Percentiles rank a stretch among this genome's conserved stretches.
Conservation (phyloP, 2,888 invertebrate species). For the Dryococelus australis region DNA sequence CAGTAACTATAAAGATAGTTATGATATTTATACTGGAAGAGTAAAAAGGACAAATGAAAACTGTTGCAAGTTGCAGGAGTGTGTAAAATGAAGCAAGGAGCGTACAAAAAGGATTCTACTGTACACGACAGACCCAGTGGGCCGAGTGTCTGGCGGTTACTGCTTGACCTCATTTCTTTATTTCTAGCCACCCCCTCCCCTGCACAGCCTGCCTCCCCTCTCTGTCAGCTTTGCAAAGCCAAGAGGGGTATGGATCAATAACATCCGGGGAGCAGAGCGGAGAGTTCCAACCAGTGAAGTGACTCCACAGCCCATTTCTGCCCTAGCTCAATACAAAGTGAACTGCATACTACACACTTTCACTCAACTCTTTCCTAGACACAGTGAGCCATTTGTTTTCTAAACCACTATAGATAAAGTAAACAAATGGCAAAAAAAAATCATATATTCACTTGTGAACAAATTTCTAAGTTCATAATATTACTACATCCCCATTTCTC, state of each 20-base stretch:
- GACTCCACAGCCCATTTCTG: not conserved
- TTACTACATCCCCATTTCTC: too few species aligned
- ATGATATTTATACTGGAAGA: too few species aligned
- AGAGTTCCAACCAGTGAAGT: not conserved
- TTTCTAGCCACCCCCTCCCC: not conserved
- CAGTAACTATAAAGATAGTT: too few species aligned
- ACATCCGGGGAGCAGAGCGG: slow-evolving; percentile 26
- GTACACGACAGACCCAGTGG: not conserved
- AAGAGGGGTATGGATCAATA: slow-evolving; percentile 28
- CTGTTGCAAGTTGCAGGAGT: not conserved
- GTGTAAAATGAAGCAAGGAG: not conserved
- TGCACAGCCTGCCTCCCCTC: not conserved
- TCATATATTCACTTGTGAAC: too few species aligned
- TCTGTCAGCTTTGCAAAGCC: slow-evolving; percentile 12
- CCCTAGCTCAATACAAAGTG: not conserved
- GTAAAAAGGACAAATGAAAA: not conserved
- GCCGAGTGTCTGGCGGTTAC: not conserved
- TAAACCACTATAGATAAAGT: too few species aligned
- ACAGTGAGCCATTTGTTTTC: too few species aligned
- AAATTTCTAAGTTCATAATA: too few species aligned
- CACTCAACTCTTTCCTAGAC: not conserved
- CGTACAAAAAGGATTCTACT: not conserved
- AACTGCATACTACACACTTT: slow-evolving; percentile 3
- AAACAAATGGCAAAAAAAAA: too few species aligned
- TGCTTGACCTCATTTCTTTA: slow-evolving; percentile 20